Evolutionary conservation across 2,797 vertebrate species (phyloP).

Genomic region (Pterois miles): DNA sequence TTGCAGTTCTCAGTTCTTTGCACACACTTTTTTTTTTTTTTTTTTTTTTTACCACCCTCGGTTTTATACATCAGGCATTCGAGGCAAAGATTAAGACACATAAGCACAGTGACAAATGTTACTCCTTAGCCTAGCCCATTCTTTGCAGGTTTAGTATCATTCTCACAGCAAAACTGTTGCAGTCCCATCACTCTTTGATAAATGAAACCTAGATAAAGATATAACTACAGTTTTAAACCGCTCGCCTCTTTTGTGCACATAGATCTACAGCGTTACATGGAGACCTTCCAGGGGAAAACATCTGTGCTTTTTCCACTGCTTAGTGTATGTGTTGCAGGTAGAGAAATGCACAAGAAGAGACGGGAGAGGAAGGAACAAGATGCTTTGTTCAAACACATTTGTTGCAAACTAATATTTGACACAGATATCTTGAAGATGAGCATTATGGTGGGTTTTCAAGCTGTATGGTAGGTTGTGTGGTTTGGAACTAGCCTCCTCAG

Average conservation of each 20-base stretch:
- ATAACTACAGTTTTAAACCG: conserved; percentile 8
- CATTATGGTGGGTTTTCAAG: not conserved
- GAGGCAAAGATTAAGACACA: conserved; percentile 39
- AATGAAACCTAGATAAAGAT: conserved; percentile 27
- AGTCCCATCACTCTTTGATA: conserved; percentile 13
- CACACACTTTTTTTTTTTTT: not conserved
- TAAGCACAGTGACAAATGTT: conserved; percentile 23
- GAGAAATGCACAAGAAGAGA: not conserved
- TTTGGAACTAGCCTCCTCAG: not conserved
- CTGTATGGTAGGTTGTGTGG: not conserved
- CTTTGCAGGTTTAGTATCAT: conserved; percentile 25
- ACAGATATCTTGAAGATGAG: not conserved
- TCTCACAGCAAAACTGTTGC: conserved; percentile 24
- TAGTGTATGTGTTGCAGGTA: not conserved
- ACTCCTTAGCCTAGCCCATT: conserved; percentile 8
- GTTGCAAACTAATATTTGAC: not conserved
- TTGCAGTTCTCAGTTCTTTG: conserved; percentile 16
- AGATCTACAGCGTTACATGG: conserved; percentile 8
- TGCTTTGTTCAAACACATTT: not conserved
- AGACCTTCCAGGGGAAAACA: conserved; percentile 23
- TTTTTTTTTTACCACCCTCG: not conserved
- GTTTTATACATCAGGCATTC: conserved; percentile 10
- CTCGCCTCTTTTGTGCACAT: conserved; percentile 4
- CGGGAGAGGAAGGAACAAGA: not conserved
- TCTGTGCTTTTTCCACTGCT: not conserved